Evolutionary conservation across 2,797 vertebrate species (phyloP).

Genomic region (Brachyalestes nurse): DNA sequence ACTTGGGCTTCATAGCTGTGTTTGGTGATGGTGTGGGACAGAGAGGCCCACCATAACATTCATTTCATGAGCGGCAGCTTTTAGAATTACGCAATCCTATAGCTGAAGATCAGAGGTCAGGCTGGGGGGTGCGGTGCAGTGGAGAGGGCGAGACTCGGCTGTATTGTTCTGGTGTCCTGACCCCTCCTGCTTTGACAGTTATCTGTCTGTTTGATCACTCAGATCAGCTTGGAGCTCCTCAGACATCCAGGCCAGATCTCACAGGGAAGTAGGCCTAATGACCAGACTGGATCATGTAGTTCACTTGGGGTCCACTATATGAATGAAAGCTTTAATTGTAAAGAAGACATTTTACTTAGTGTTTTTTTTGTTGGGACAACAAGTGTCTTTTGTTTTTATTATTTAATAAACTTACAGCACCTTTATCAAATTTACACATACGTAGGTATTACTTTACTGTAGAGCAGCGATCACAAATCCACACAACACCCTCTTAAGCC

Average conservation of each 20-base stretch:
- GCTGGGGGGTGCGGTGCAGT: slow-evolving; percentile 30
- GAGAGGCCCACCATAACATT: slow-evolving; percentile 58
- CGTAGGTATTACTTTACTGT: too few species aligned
- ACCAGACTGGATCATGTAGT: too few species aligned
- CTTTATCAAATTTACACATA: too few species aligned
- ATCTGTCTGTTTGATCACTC: slow-evolving; percentile 82
- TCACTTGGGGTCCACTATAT: too few species aligned
- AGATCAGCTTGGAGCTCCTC: slow-evolving; percentile 62
- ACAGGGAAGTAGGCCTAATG: slow-evolving; percentile 68
- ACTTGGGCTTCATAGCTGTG: slow-evolving; percentile 1
- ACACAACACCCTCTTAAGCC: too few species aligned
- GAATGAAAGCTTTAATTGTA: too few species aligned
- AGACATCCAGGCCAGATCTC: slow-evolving; percentile 79
- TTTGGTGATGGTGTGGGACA: slow-evolving; percentile 9
- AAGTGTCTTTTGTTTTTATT: too few species aligned
- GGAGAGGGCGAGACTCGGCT: slow-evolving; percentile 13
- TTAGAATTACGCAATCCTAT: slow-evolving; percentile 59
- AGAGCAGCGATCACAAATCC: too few species aligned
- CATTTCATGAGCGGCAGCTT: slow-evolving; percentile 54
- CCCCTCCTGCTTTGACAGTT: slow-evolving; percentile 72
- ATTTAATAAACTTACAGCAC: too few species aligned
- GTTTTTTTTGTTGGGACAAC: too few species aligned
- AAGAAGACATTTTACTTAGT: too few species aligned
- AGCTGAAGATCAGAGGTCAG: slow-evolving; percentile 49
- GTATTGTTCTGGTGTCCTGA: slow-evolving; percentile 69